Conservation (phyloP, 2,113 vertebrate genomes). For the Anas platyrhynchos region DNA sequence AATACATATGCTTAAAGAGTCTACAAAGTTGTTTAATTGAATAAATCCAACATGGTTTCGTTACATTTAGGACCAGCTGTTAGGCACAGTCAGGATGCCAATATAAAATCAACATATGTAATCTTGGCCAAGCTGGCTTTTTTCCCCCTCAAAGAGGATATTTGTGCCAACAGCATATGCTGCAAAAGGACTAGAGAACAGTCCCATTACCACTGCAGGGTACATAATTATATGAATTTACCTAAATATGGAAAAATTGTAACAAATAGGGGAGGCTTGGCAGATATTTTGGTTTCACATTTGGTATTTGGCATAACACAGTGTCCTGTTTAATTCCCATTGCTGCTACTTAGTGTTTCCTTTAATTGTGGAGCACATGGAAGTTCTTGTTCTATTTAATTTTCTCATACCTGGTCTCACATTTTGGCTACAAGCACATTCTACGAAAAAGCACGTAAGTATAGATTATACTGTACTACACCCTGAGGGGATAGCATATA, state of each 20-base stretch:
- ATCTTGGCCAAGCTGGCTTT: constrained; percentile 47
- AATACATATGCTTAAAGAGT: constrained; percentile 1
- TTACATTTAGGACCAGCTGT: constrained; percentile 58
- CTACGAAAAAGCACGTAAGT: constrained; percentile 64
- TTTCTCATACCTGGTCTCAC: constrained; percentile 71
- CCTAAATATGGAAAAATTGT: constrained; percentile 86
- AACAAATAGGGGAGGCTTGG: constrained; percentile 83
- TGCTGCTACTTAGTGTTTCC: constrained; percentile 87
- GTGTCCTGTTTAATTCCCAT: constrained; percentile 86
- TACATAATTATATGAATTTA: constrained; percentile 81
- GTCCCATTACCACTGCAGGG: constrained; percentile 74
- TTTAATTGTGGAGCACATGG: constrained; percentile 85
- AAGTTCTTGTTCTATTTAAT: constrained; percentile 79
- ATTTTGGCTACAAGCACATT: constrained; percentile 66
- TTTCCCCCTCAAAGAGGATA: constrained; percentile 45
- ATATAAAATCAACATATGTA: constrained; percentile 64
- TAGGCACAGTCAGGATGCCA: constrained; percentile 66
- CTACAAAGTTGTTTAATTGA: constrained; percentile 59
- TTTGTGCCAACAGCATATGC: constrained; percentile 71
- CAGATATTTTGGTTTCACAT: constrained; percentile 85
- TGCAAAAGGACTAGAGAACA: constrained; percentile 56
- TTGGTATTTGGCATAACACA: constrained; percentile 79
- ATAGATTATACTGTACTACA: constrained; percentile 70
- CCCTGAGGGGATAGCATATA: constrained; percentile 62
- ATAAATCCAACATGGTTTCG: constrained; percentile 37